These are phyloP conservation scores for Hofmannophila pseudospretella DNA, from an alignment of 2,888 invertebrate genomes.

Conservation along the genomic window DNA sequence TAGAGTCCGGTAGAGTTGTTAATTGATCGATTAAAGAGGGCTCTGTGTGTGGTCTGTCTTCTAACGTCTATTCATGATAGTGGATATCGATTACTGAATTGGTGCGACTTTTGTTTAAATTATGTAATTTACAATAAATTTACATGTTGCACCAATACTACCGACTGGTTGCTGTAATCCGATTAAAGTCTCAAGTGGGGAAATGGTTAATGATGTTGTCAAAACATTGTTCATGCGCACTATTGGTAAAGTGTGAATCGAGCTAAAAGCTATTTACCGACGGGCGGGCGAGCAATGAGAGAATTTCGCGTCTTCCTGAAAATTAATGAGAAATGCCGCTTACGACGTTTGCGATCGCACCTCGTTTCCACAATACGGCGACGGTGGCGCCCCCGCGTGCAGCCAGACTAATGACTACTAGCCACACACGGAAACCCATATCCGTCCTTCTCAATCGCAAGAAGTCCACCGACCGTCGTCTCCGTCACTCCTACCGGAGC, in stretches of 20 bases:
- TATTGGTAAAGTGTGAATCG: conserved; percentile 40
- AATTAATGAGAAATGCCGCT: conserved; percentile 72
- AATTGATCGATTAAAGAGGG: background rate
- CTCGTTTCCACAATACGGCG: conserved; percentile 59
- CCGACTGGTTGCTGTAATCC: background rate
- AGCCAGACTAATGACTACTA: conserved; percentile 59
- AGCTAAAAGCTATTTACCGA: conserved; percentile 56
- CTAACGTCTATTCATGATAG: background rate
- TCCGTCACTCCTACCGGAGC: conserved; percentile 59
- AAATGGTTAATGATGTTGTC: conserved; percentile 13
- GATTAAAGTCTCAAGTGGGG: background rate
- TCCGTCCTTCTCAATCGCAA: conserved; percentile 43
- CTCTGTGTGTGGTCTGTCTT: background rate
- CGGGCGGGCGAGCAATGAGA: conserved; percentile 56
- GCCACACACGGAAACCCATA: conserved; percentile 55
- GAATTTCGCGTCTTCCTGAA: conserved; percentile 69
- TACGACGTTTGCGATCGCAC: conserved; percentile 63
- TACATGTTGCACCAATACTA: background rate
- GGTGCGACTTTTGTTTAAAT: no score
- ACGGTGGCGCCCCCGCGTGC: conserved; percentile 54
- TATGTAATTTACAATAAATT: no score
- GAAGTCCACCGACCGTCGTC: conserved; percentile 27
- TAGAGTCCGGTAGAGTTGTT: background rate
- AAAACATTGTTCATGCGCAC: conserved; percentile 23
- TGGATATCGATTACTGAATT: no score